Percentiles rank a stretch among this genome's conserved stretches.
phyloP scores from a whole-genome alignment of 2,113 vertebrate species.

The Heterocephalus glaber region DNA sequence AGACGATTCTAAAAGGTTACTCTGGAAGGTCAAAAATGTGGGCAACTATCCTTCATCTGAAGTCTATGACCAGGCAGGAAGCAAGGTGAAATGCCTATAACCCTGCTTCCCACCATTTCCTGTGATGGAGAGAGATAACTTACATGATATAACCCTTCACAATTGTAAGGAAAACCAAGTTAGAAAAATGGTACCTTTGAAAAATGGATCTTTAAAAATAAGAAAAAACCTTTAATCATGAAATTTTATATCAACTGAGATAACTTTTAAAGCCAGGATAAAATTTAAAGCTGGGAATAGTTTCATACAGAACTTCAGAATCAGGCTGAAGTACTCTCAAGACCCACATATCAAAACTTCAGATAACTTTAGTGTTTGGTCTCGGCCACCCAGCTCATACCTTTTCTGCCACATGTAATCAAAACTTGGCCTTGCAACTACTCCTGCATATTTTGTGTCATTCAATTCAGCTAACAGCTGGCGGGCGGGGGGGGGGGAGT shows the following conservation, averaged over 20 bases:
- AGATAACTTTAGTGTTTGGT: neutral
- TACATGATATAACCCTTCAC: neutral
- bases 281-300: neutral
- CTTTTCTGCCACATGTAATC: neutral
- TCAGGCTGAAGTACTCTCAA: neutral
- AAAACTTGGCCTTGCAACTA: neutral
- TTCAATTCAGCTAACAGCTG: neutral
- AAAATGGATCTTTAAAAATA: neutral
- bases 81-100: neutral
- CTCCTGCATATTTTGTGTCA: neutral
- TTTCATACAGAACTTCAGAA: neutral
- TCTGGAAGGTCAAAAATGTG: neutral
- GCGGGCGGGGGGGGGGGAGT: too few relatives aligned
- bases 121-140: neutral
- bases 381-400: neutral
- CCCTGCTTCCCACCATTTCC: neutral
- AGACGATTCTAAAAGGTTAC: neutral
- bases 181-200: constrained; percentile 4
- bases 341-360: neutral
- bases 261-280: constrained; percentile 30
- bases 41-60: neutral
- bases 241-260: constrained; percentile 21
- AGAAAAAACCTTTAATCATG: neutral
- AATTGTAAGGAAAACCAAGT: neutral
- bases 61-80: neutral